phyloP scores from a whole-genome alignment of 53 echinoderm and acorn worm genomes.

The Hippasteria phrygiana region DNA sequence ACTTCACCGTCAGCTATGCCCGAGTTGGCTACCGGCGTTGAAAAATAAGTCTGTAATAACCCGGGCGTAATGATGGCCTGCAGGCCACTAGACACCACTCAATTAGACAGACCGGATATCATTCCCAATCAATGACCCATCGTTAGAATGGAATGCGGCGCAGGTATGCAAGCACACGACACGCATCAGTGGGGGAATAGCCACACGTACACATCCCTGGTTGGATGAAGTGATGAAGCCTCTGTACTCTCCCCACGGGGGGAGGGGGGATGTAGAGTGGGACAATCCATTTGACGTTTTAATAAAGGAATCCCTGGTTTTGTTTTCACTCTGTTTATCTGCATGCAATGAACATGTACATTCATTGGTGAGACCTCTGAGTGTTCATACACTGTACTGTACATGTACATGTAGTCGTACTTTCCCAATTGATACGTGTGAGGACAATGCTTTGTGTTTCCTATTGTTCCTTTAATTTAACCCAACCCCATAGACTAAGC shows the following conservation, averaged over 20 bases:
- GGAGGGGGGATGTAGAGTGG: background rate
- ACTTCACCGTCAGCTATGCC: background rate
- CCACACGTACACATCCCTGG: background rate
- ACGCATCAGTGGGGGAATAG: background rate
- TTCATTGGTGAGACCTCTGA: too few species aligned
- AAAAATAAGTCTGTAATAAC: constrained; percentile 49
- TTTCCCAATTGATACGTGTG: too few species aligned
- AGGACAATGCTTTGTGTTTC: too few species aligned
- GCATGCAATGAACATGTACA: background rate
- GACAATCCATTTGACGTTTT: constrained; percentile 9
- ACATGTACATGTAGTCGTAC: too few species aligned
- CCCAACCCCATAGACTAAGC: too few species aligned
- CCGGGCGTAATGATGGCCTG: constrained; percentile 33
- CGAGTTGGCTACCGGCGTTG: constrained; percentile 2
- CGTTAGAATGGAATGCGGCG: background rate
- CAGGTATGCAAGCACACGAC: background rate
- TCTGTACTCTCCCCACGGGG: background rate
- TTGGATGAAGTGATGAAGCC: background rate
- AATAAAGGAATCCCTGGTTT: background rate
- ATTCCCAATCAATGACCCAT: constrained; percentile 34
- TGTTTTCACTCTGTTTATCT: background rate
- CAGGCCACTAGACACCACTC: background rate
- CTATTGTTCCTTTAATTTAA: too few species aligned
- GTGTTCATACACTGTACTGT: too few species aligned
- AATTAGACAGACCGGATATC: constrained; percentile 59